Percentiles rank a stretch among this genome's conserved stretches.
Conservation (phyloP, 2,888 invertebrate genomes). For the Agriopis aurantiaria region DNA sequence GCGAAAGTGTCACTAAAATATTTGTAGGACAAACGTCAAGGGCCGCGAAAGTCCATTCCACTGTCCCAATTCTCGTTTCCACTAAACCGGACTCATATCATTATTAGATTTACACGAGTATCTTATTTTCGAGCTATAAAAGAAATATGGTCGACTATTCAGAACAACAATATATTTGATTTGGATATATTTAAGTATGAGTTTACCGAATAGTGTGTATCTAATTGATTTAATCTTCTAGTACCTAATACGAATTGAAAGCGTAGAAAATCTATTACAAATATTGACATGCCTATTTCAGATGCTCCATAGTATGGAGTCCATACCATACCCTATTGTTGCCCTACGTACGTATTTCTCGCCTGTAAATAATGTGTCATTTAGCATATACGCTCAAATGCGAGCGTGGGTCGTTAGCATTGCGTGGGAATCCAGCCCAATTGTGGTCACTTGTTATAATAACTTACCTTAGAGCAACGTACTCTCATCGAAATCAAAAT, state of each 20-base stretch:
- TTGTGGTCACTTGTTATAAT: conserved; percentile 55
- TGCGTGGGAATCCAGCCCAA: conserved; percentile 78
- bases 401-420: conserved; percentile 65
- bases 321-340: conserved; percentile 42
- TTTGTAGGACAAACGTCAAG: conserved; percentile 62
- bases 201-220: too few species aligned
- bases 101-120: conserved; percentile 45
- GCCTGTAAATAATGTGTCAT: conserved; percentile 57
- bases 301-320: conserved; percentile 11
- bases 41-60: conserved; percentile 54
- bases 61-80: conserved; percentile 51
- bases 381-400: conserved; percentile 62
- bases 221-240: not conserved
- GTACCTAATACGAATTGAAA: not conserved
- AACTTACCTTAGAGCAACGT: conserved; percentile 9
- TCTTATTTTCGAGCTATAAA: conserved; percentile 32
- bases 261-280: conserved; percentile 13
- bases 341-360: conserved; percentile 51
- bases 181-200: conserved; percentile 11
- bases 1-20: conserved; percentile 61
- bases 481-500: conserved; percentile 6
- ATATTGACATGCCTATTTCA: conserved; percentile 15
- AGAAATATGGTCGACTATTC: conserved; percentile 37
- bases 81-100: conserved; percentile 43
- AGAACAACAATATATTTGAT: conserved; percentile 23